A percentile compares a stretch with the other conserved stretches of the same genome.
Conservation (phyloP, 2,113 vertebrate genomes). For the Lota lota region DNA sequence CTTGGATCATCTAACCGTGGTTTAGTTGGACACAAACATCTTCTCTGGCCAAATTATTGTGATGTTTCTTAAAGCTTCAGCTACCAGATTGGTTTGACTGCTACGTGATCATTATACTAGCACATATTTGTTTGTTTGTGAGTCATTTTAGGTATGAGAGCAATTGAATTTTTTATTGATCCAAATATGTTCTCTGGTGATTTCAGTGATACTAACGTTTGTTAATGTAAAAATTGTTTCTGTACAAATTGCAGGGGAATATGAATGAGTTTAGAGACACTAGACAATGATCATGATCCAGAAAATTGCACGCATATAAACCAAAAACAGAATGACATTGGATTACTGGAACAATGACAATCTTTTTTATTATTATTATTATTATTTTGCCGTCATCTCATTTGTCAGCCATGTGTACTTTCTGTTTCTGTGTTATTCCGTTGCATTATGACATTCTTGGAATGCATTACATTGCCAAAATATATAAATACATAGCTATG, state of each 20-base stretch:
- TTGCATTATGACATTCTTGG: conserved; percentile 56
- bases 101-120: too few relatives aligned
- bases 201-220: too few relatives aligned
- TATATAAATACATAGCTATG: conserved; percentile 56
- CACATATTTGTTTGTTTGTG: too few relatives aligned
- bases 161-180: too few relatives aligned
- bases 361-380: conserved; percentile 17
- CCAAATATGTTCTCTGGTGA: too few relatives aligned
- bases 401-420: conserved; percentile 23
- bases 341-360: conserved; percentile 51
- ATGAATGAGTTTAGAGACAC: background rate
- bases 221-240: background rate
- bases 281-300: background rate
- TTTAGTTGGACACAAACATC: too few relatives aligned
- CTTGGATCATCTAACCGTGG: background rate
- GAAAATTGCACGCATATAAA: background rate
- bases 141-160: too few relatives aligned
- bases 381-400: conserved; percentile 53
- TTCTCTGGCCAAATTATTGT: too few relatives aligned
- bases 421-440: conserved; percentile 6
- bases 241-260: too few relatives aligned
- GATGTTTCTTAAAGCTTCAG: too few relatives aligned
- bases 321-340: background rate
- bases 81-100: too few relatives aligned
- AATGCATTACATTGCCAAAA: conserved; percentile 49